Percentiles rank a stretch among this genome's conserved stretches.
phyloP scores from a whole-genome alignment of 2,888 invertebrate genomes.

The Phengaris arion region DNA sequence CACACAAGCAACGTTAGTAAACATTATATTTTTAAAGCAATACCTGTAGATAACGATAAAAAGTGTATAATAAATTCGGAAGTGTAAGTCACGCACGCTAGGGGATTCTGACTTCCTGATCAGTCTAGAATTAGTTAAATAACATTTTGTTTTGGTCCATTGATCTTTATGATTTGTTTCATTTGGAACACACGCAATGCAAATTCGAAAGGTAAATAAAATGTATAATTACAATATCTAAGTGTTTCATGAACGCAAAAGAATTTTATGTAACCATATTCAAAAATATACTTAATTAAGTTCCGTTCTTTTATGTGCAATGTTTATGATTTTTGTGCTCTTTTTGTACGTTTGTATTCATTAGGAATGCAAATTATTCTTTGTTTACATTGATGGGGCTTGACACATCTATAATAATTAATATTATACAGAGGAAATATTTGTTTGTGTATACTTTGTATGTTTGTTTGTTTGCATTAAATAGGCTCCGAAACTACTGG shows the following conservation, averaged over 20 bases:
- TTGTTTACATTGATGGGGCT: too few relatives aligned
- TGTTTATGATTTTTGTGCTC: neutral
- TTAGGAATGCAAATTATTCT: too few relatives aligned
- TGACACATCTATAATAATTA: too few relatives aligned
- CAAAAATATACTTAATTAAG: neutral
- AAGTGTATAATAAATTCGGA: slow-evolving; percentile 32
- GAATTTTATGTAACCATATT: neutral
- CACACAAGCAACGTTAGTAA: neutral
- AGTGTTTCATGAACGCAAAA: neutral
- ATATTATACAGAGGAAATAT: too few relatives aligned
- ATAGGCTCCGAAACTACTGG: too few relatives aligned
- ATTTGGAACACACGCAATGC: slow-evolving; percentile 20
- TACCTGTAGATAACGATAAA: slow-evolving; percentile 11
- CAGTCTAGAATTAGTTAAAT: slow-evolving; percentile 31
- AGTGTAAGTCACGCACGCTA: slow-evolving; percentile 29
- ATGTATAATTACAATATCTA: neutral
- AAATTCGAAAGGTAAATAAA: slow-evolving; percentile 14
- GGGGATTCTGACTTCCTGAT: slow-evolving; percentile 34
- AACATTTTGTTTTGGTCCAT: slow-evolving; percentile 32
- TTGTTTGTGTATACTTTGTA: too few relatives aligned
- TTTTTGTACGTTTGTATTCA: neutral
- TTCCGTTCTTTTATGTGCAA: neutral
- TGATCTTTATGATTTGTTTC: slow-evolving; percentile 27
- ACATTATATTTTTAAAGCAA: slow-evolving; percentile 14
- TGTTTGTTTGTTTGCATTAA: too few relatives aligned